Conservation (phyloP, 2,888 invertebrate genomes). For the Xestia ashworthii region DNA sequence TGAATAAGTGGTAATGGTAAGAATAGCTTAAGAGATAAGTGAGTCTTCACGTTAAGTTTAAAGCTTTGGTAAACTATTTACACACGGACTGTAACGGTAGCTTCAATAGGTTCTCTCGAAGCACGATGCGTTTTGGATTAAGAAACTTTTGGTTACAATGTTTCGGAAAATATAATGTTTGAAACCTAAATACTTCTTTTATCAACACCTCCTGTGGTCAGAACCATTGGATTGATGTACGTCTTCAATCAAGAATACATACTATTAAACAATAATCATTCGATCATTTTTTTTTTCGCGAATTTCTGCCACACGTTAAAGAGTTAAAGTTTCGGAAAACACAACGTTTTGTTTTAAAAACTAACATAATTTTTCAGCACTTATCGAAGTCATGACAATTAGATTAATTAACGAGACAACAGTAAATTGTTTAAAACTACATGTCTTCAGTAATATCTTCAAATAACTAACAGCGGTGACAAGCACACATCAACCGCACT, state of each 20-base stretch:
- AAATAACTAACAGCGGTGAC: slow-evolving; percentile 6
- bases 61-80: background rate
- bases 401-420: background rate
- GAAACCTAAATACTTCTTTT: background rate
- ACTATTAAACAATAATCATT: background rate
- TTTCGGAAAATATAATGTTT: background rate
- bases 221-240: background rate
- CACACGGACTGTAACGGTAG: background rate
- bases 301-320: background rate
- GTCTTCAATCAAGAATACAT: background rate
- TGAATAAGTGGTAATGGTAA: background rate
- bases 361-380: background rate
- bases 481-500: background rate
- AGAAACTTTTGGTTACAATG: background rate
- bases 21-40: slow-evolving; percentile 18
- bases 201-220: background rate
- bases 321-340: background rate
- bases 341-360: background rate
- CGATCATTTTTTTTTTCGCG: background rate
- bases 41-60: slow-evolving; percentile 28
- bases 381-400: background rate
- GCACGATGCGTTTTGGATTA: background rate
- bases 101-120: background rate
- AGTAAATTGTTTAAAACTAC: background rate
- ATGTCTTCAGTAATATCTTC: background rate